Conservation (phyloP, 2,113 vertebrate species). For the Dasypus novemcinctus region DNA sequence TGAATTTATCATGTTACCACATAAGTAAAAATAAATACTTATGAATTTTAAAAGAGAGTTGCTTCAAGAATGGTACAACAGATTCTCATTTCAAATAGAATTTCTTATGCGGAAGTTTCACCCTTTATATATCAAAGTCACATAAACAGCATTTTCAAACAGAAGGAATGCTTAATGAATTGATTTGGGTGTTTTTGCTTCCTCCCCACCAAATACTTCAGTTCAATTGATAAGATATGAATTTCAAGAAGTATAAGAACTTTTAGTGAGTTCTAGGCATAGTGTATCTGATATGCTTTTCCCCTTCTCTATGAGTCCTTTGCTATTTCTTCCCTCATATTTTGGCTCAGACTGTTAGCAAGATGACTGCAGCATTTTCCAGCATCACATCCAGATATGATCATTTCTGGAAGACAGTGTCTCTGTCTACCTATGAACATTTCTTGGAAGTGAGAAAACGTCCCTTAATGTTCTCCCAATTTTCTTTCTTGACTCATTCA, state of each 20-base stretch:
- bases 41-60: background rate
- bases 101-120: background rate
- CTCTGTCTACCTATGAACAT: background rate
- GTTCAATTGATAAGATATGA: background rate
- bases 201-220: background rate
- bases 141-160: background rate
- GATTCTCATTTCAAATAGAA: background rate
- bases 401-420: background rate
- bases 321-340: background rate
- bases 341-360: background rate
- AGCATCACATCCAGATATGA: background rate
- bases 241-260: background rate
- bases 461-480: background rate
- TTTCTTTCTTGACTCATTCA: background rate
- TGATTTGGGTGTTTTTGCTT: background rate
- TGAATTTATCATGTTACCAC: background rate
- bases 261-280: background rate
- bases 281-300: background rate
- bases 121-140: background rate
- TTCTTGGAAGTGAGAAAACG: background rate
- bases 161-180: background rate
- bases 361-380: background rate
- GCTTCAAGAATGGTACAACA: slow-evolving; percentile 13
- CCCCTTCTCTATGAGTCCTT: background rate
- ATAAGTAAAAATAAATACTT: background rate